Conservation (phyloP, 2,888 invertebrate species). For the Scaptomyza parva region DNA sequence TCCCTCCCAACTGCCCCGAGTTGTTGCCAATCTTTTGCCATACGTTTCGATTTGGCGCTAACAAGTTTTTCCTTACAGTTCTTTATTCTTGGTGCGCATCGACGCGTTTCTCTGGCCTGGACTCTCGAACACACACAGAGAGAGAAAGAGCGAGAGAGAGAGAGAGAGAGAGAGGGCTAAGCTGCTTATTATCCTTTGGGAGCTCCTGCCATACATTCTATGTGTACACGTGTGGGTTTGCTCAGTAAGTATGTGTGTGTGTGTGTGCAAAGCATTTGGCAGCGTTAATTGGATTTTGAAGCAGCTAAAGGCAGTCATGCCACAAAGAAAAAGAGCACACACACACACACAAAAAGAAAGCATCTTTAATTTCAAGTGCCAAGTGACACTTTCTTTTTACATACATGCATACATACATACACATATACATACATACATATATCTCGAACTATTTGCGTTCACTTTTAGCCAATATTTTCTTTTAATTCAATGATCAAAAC, state of each 20-base stretch:
- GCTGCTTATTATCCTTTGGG: slow-evolving; percentile 78
- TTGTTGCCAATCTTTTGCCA: slow-evolving; percentile 31
- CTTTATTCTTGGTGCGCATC: slow-evolving; percentile 51
- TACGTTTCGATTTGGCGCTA: slow-evolving; percentile 64
- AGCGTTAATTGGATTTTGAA: slow-evolving; percentile 69
- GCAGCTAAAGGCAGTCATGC: slow-evolving; percentile 22
- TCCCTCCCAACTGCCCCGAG: no score
- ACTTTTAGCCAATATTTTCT: not conserved
- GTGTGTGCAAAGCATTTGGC: slow-evolving; percentile 23
- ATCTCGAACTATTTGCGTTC: not conserved
- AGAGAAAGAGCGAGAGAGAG: no score
- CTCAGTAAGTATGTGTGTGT: not conserved
- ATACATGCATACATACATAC: not conserved
- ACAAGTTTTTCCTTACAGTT: slow-evolving; percentile 67
- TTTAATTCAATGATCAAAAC: not conserved
- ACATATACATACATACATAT: not conserved
- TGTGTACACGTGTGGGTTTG: not conserved
- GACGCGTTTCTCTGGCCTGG: slow-evolving; percentile 41
- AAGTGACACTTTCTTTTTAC: not conserved
- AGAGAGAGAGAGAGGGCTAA: slow-evolving; percentile 49
- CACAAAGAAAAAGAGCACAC: slow-evolving; percentile 25
- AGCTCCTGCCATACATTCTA: slow-evolving; percentile 17
- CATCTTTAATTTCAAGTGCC: slow-evolving; percentile 37
- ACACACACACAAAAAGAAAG: slow-evolving; percentile 28
- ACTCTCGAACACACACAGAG: slow-evolving; percentile 37